Evolutionary conservation across 1,140 invertebrate genomes (phyloP).

Genomic region (Diuraphis noxia): DNA sequence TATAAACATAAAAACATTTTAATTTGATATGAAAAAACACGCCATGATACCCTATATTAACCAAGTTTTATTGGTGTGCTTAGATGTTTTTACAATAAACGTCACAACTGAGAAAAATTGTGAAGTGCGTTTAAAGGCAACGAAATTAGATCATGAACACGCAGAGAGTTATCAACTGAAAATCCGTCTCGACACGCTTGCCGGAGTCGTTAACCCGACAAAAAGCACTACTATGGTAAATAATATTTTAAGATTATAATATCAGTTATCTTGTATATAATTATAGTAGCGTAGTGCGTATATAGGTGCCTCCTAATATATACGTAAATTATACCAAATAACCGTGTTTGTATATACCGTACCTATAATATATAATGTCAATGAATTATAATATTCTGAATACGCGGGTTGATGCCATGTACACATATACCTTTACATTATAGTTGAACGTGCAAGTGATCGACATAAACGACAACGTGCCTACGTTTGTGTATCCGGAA

Average conservation of each 20-base stretch:
- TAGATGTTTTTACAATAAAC: slow-evolving; percentile 72
- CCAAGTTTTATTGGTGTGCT: background rate
- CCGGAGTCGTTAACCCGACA: slow-evolving; percentile 75
- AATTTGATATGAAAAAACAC: background rate
- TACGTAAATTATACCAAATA: background rate
- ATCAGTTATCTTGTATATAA: background rate
- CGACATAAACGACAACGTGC: slow-evolving; percentile 86
- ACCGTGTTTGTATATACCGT: background rate
- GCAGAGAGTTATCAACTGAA: slow-evolving; percentile 74
- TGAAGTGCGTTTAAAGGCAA: slow-evolving; percentile 69
- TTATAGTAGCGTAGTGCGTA: background rate
- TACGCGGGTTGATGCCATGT: no score
- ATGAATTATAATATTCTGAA: background rate
- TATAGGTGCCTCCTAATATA: background rate
- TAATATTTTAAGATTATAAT: background rate
- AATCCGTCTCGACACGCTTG: slow-evolving; percentile 73
- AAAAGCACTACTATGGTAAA: slow-evolving; percentile 69
- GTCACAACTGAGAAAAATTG: slow-evolving; percentile 79
- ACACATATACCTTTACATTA: no score
- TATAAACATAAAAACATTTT: background rate
- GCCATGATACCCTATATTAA: background rate
- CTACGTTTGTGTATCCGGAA: slow-evolving; percentile 76
- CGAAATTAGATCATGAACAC: slow-evolving; percentile 74
- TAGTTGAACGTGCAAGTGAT: slow-evolving; percentile 78
- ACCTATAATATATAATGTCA: background rate